Conservation (phyloP, 2,888 invertebrate genomes). For the Hirtodrosophila cameraria region DNA sequence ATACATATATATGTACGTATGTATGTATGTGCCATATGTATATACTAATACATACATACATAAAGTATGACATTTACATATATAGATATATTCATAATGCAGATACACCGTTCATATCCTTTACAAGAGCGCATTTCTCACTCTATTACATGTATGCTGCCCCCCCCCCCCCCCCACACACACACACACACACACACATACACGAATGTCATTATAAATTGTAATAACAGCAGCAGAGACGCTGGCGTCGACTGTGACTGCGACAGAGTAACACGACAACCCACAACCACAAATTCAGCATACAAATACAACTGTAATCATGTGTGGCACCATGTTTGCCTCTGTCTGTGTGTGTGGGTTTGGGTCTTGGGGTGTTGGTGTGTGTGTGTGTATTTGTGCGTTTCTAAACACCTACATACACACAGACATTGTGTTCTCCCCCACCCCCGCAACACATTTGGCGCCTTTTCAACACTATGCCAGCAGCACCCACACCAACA, state of each 20-base stretch:
- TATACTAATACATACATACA: conserved; percentile 31
- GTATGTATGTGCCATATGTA: conserved; percentile 11
- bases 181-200: conserved; percentile 14
- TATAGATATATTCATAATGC: conserved; percentile 74
- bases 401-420: conserved; percentile 22
- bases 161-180: conserved; percentile 18
- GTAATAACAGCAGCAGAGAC: conserved; percentile 76
- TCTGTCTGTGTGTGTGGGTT: conserved; percentile 26
- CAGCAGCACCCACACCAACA: conserved; percentile 44
- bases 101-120: conserved; percentile 72
- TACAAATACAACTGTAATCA: conserved; percentile 77
- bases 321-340: conserved; percentile 63
- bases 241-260: conserved; percentile 57
- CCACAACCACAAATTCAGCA: conserved; percentile 79
- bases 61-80: conserved; percentile 13
- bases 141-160: conserved; percentile 61
- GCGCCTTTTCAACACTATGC: conserved; percentile 76
- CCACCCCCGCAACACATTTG: conserved; percentile 54
- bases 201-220: conserved; percentile 81
- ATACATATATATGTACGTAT: conserved; percentile 1
- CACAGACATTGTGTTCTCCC: conserved; percentile 13
- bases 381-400: conserved; percentile 30
- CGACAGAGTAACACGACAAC: conserved; percentile 35
- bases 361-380: too few species aligned
- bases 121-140: conserved; percentile 66